Base-by-base conservation (phyloP, 2,888 invertebrate species). In the Aleiodes alternator region DNA sequence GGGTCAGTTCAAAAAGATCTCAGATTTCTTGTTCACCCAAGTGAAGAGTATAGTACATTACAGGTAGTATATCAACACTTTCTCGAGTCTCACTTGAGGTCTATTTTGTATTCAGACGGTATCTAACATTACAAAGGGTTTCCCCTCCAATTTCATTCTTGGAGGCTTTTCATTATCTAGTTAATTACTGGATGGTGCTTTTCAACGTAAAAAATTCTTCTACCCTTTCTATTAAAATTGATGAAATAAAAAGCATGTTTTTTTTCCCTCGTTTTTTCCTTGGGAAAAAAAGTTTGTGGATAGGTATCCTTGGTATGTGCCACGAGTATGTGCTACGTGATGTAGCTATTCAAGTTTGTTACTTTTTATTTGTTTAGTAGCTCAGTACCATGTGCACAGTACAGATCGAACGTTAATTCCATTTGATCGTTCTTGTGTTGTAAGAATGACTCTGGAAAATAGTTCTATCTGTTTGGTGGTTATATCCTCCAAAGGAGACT, bases 21-120 rank as follows among this genome's bases (percentile, higher is more conserved):
- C 68, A 51, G 68, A 68, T 68, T 68, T 68, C 53, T 51, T 3
- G 51, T 68, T 68, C 23, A 68, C 34, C 51, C 68, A n/a, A 68
- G 51, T 29, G 50, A 68, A 50, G 23, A n/a, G 23, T 23, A 23
- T 23, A 23, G 23, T 23, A 23, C 23, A 23, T 23, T 23, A 23
- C 23, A 23, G 23, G 23, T 23, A 23, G 23, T 23, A 23, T 23
- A 51, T 51, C 29, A 68, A 51, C 50, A 48, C 66, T 68, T 16
- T 16, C 66, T 68, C 51, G 31, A 51, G 51, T 53, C 68, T 68
- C 51, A 68, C 68, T 68, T 68, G 68, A 51, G 51, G 68, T 23
- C 68, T 51, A 68, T 12, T 68, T 68, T 68, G 68, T 68, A 68
- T 68, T 68, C 68, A 68, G 51, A 68, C 31, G n/a, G 68, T 68